phyloP scores from a whole-genome alignment of 2,113 vertebrate genomes.

The Scolopax mira region DNA sequence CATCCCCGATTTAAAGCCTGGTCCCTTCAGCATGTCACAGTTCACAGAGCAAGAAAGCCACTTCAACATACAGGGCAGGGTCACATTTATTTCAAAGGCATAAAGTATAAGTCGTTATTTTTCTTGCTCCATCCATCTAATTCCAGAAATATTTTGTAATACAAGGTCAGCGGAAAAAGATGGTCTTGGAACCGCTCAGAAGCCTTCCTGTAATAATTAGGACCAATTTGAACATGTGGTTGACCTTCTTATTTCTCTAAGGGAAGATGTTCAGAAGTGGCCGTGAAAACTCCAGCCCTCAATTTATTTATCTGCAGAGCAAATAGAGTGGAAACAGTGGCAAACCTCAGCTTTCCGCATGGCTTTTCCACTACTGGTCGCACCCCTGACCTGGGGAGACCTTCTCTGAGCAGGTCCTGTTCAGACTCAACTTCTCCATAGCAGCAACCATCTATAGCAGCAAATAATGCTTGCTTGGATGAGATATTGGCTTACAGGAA shows the following conservation, averaged over 20 bases:
- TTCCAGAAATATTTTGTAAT: conserved; percentile 40
- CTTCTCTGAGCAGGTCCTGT: background rate
- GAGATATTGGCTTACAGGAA: background rate
- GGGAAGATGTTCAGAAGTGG: conserved; percentile 43
- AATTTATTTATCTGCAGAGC: conserved; percentile 26
- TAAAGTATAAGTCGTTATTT: background rate
- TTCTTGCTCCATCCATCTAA: background rate
- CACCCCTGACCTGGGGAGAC: conserved; percentile 28
- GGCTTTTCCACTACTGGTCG: background rate
- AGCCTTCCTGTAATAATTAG: conserved; percentile 51
- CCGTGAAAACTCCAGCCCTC: background rate
- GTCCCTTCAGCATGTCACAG: background rate
- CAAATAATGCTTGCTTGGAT: background rate
- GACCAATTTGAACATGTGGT: conserved; percentile 36
- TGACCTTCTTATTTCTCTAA: background rate
- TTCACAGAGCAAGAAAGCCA: conserved; percentile 2
- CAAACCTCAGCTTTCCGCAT: background rate
- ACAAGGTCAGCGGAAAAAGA: conserved; percentile 40
- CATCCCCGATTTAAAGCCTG: conserved; percentile 25
- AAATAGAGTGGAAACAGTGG: conserved; percentile 34
- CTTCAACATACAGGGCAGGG: background rate
- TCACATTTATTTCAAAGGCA: conserved; percentile 30
- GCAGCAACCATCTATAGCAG: background rate
- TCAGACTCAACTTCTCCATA: background rate
- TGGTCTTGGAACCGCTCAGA: conserved; percentile 3